Conservation (phyloP, 2,888 invertebrate genomes). For the Archaeoteleia sp. region DNA sequence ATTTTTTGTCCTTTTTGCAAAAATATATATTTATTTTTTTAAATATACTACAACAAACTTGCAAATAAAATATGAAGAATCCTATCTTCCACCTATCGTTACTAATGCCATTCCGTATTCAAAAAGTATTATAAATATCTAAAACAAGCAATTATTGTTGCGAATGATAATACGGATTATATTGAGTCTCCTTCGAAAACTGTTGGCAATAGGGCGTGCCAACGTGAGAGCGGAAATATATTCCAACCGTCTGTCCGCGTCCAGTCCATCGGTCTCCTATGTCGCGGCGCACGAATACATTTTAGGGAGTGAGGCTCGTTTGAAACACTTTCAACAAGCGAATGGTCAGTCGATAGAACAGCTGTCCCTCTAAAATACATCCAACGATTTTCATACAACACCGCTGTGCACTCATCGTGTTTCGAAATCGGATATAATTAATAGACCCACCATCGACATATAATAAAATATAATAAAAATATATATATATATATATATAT, state of each 20-base stretch:
- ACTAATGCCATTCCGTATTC: too few species aligned
- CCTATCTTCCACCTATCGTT: too few species aligned
- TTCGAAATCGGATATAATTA: slow-evolving; percentile 32
- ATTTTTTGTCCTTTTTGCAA: too few species aligned
- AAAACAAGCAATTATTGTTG: slow-evolving; percentile 17
- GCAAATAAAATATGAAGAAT: too few species aligned
- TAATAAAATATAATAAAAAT: too few species aligned
- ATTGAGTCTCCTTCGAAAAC: slow-evolving; percentile 43
- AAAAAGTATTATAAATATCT: background rate
- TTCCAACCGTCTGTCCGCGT: slow-evolving; percentile 55
- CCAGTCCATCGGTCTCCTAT: slow-evolving; percentile 49
- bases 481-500: too few species aligned
- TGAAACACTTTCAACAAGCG: slow-evolving; percentile 58
- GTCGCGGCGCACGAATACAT: slow-evolving; percentile 57
- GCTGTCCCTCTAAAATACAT: slow-evolving; percentile 64
- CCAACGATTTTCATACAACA: slow-evolving; percentile 54
- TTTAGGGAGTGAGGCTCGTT: slow-evolving; percentile 59
- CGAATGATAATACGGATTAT: slow-evolving; percentile 41
- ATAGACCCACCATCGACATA: too few species aligned
- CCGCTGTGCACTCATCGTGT: slow-evolving; percentile 40
- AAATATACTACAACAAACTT: too few species aligned
- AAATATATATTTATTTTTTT: too few species aligned
- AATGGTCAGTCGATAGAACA: slow-evolving; percentile 66
- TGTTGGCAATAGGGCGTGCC: slow-evolving; percentile 49
- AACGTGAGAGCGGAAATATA: slow-evolving; percentile 57